Evolutionary conservation across 2,888 invertebrate species (phyloP), one percentile per base, ranked within the genome.

Genomic region (Leucophenga maculata): DNA sequence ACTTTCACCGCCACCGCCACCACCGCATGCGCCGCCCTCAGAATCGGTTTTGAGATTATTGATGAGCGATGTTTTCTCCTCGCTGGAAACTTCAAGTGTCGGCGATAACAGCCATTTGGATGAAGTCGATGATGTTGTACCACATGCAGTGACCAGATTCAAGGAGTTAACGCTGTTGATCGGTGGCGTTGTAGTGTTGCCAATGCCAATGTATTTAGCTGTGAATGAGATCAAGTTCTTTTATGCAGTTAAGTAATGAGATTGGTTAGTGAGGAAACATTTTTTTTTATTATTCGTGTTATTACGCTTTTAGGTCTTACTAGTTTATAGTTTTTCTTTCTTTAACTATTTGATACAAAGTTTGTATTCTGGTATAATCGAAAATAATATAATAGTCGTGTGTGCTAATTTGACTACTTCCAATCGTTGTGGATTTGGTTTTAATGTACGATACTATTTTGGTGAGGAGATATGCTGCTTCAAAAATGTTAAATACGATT

Each of bases 61-160:
- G 26, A 88, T 80, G 13, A 88, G 75, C 1, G 88, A 88, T 31
- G 86, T 85, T 73, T 87, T 89, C 72, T 88, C 89, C 75, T 88
- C 88, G 65, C 85, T 85, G 66, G 84, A 77, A 75, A 88, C 82
- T 83, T 88, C 86, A 74, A 89, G 73, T 3, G 88, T 89, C 11
- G 89, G 88, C n/a, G 89, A 89, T 2, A 89, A 78, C 73, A 87
- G 77, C 88, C 88, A 88, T 74, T 89, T 89, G 52, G 86, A 88
- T 11, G 88, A 86, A 57, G 86, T 83, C 57, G 86, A 84, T 13
- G 88, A 86, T 52, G 83, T 78, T 6, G 86, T 80, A 57, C 79
- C 79, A 55, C 78, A 77, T 64, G 73, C 72, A 18, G 71, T 67
- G 65, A 72, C 18, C 20, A 20, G 22, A 20, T 48, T 60, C 13